These are phyloP conservation scores for Serilophus lunatus DNA, from an alignment of 2,113 vertebrate genomes.

Conservation along the genomic window DNA sequence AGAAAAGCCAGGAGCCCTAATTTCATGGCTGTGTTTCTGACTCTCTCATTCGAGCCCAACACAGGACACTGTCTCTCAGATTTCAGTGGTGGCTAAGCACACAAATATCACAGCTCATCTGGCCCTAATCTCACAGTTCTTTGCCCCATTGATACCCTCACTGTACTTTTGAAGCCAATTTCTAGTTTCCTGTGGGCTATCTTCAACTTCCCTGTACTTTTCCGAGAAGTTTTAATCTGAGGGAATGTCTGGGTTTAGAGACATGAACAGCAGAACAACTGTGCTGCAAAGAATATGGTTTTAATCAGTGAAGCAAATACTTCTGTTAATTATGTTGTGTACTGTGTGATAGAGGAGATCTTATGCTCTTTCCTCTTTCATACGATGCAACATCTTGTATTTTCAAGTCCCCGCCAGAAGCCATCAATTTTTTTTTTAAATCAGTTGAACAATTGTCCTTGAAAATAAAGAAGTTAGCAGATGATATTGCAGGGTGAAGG, in stretches of 20 bases:
- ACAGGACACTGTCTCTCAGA: neutral
- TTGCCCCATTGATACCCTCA: neutral
- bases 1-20: neutral
- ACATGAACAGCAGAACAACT: neutral
- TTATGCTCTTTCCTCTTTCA: neutral
- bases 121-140: neutral
- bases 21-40: neutral
- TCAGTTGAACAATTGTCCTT: constrained; percentile 11
- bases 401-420: neutral
- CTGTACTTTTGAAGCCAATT: neutral
- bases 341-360: neutral
- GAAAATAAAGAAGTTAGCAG: constrained; percentile 1
- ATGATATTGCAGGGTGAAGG: neutral
- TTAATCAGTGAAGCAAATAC: constrained; percentile 33
- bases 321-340: constrained; percentile 26
- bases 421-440: constrained; percentile 12
- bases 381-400: neutral
- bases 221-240: constrained; percentile 16
- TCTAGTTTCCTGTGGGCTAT: neutral
- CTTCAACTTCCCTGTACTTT: neutral
- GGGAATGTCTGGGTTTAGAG: neutral
- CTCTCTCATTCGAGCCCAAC: neutral
- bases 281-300: neutral
- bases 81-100: neutral
- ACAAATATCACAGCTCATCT: neutral